phyloP scores from a whole-genome alignment of 2,113 vertebrate species.

The Pluvialis apricaria region DNA sequence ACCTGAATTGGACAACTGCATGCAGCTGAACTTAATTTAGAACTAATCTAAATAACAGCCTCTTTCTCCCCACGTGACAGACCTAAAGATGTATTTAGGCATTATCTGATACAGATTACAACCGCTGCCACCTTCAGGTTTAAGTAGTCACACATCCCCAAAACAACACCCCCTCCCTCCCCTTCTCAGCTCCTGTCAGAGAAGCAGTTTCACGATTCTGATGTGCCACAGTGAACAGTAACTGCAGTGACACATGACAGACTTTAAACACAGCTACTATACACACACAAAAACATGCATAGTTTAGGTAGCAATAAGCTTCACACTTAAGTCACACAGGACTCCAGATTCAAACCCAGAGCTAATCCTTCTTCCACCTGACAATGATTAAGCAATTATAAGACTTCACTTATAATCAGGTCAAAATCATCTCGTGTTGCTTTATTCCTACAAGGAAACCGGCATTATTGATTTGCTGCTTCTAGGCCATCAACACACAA shows the following conservation, averaged over 20 bases:
- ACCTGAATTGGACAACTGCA: neutral
- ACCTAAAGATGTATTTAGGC: neutral
- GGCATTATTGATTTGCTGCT: neutral
- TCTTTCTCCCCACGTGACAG: neutral
- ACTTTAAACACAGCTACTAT: neutral
- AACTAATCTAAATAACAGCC: neutral
- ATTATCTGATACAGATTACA: neutral
- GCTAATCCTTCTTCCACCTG: conserved; percentile 53
- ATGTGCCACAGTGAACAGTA: neutral
- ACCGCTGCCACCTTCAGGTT: neutral
- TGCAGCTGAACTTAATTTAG: neutral
- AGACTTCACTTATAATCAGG: neutral
- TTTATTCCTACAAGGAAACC: neutral
- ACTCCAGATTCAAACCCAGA: neutral
- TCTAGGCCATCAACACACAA: neutral
- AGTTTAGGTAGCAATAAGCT: neutral
- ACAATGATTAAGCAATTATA: conserved; percentile 33
- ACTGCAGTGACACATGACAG: neutral
- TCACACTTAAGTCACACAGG: neutral
- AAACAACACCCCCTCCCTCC: neutral
- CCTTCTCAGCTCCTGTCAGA: neutral
- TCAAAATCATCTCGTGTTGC: neutral
- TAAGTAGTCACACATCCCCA: neutral
- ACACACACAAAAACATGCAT: neutral
- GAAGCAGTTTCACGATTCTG: neutral